Conservation (phyloP, 2,888 invertebrate genomes). For the Nemotelus nigrinus region DNA sequence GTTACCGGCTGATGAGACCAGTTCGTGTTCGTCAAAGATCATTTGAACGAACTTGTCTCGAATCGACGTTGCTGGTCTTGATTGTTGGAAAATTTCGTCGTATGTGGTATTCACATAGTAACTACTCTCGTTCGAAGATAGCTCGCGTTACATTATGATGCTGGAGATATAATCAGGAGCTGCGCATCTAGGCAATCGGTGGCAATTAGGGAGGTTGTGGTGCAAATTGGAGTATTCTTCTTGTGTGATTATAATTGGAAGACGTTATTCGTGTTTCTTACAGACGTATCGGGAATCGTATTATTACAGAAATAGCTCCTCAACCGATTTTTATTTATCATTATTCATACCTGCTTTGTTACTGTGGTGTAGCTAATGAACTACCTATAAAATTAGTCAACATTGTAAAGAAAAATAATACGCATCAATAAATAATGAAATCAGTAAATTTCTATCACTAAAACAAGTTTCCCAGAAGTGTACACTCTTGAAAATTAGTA, state of each 20-base stretch:
- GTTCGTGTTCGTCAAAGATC: conserved; percentile 34
- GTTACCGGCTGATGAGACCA: not conserved
- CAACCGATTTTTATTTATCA: too few relatives aligned
- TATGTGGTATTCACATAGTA: conserved; percentile 1
- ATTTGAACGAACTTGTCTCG: conserved; percentile 24
- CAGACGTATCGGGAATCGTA: too few relatives aligned
- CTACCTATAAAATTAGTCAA: too few relatives aligned
- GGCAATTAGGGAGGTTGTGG: conserved; percentile 35
- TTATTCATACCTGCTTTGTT: too few relatives aligned
- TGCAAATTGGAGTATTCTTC: conserved; percentile 22
- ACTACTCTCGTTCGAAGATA: not conserved
- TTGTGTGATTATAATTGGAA: conserved; percentile 2
- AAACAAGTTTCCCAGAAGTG: too few relatives aligned
- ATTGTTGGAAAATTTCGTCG: conserved; percentile 27
- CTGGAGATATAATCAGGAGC: conserved; percentile 20
- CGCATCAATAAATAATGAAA: too few relatives aligned
- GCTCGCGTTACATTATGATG: conserved; percentile 5
- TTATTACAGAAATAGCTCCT: too few relatives aligned
- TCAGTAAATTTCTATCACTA: too few relatives aligned
- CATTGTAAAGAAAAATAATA: too few relatives aligned
- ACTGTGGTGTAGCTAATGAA: too few relatives aligned
- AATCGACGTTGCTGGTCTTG: conserved; percentile 32
- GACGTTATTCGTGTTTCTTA: not conserved
- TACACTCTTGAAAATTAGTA: too few relatives aligned
- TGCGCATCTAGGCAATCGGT: conserved; percentile 29